These are phyloP conservation scores for Scylla paramamosain DNA, from an alignment of 1,140 invertebrate genomes.

Conservation along the genomic window DNA sequence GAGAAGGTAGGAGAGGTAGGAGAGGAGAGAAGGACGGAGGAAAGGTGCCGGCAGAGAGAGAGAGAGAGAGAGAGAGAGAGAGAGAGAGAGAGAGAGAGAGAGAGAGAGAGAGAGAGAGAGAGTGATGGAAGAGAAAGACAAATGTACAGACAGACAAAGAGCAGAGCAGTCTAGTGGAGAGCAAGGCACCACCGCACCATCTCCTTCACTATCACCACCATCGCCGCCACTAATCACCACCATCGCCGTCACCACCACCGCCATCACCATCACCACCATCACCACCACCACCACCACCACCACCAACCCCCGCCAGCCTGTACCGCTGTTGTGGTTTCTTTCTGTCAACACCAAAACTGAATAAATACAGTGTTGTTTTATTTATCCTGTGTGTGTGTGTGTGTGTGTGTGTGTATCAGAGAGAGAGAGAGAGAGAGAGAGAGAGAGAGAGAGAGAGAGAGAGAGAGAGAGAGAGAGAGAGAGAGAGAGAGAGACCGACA, in stretches of 20 bases:
- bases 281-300: not conserved
- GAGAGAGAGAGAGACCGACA: too few relatives aligned
- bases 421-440: not conserved
- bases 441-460: too few relatives aligned
- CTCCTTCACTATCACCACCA: not conserved
- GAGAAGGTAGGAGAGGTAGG: not conserved
- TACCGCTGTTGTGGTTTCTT: not conserved
- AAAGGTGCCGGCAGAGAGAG: not conserved
- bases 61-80: not conserved
- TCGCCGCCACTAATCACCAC: not conserved
- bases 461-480: too few relatives aligned
- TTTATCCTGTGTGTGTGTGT: not conserved
- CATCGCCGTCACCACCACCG: not conserved
- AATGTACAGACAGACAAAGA: not conserved
- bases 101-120: slow-evolving; percentile 33
- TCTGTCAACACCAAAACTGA: slow-evolving; percentile 22
- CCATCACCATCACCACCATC: not conserved
- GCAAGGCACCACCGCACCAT: too few relatives aligned
- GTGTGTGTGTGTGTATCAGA: not conserved
- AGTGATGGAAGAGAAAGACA: slow-evolving; percentile 7
- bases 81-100: slow-evolving; percentile 37
- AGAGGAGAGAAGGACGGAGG: not conserved
- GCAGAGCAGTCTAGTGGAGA: not conserved
- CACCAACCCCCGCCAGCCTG: not conserved
- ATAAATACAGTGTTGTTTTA: slow-evolving; percentile 16